Evolutionary conservation across 2,113 vertebrate species (phyloP).

Genomic region (Forbesichthys papilliferus): DNA sequence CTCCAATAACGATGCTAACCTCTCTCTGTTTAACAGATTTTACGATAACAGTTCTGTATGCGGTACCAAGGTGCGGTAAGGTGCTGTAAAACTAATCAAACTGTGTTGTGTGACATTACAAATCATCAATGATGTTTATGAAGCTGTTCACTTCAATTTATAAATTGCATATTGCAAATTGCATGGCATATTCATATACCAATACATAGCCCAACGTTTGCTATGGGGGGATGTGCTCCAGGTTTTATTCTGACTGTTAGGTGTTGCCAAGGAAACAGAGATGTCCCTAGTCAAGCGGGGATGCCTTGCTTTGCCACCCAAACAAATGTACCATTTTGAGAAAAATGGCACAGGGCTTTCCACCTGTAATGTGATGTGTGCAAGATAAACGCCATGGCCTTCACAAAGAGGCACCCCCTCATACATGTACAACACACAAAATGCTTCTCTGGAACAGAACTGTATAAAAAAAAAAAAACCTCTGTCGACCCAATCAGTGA

Average conservation of each 20-base stretch:
- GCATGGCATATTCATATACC: constrained; percentile 37
- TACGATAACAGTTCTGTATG: too few species aligned
- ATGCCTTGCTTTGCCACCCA: constrained; percentile 23
- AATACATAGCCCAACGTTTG: constrained; percentile 16
- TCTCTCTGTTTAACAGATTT: too few species aligned
- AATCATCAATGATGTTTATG: too few species aligned
- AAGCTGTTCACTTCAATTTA: not conserved
- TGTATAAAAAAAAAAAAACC: too few species aligned
- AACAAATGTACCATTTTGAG: constrained; percentile 17
- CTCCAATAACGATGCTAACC: too few species aligned
- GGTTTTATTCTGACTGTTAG: constrained; percentile 17
- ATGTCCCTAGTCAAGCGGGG: not conserved
- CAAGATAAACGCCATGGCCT: not conserved
- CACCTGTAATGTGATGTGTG: not conserved
- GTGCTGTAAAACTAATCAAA: too few species aligned
- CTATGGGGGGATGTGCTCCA: not conserved
- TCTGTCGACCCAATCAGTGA: too few species aligned
- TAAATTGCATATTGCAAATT: not conserved
- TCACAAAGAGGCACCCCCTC: not conserved
- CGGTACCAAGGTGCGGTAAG: too few species aligned
- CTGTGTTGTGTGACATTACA: too few species aligned
- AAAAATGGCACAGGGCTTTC: constrained; percentile 15
- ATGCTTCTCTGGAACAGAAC: too few species aligned
- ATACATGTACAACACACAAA: too few species aligned
- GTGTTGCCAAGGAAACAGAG: constrained; percentile 18